Evolutionary conservation across 2,797 vertebrate species (phyloP).

Genomic region (Oryzias sinensis): DNA sequence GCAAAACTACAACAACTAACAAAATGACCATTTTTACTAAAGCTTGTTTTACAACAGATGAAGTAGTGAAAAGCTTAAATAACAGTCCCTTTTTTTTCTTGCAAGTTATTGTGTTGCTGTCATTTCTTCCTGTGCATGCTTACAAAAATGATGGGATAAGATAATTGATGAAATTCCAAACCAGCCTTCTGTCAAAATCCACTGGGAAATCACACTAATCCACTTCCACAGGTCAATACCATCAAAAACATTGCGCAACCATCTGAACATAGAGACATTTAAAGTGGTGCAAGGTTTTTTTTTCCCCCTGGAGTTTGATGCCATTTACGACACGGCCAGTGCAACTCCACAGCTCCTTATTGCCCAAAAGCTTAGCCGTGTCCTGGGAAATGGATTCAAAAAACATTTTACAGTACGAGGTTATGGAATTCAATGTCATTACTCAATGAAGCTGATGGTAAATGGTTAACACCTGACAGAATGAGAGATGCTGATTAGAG

Average conservation of each 20-base stretch:
- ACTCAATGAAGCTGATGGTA: constrained; percentile 17
- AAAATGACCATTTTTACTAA: background rate
- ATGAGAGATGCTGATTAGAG: constrained; percentile 67
- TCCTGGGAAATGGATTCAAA: constrained; percentile 11
- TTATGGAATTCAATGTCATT: constrained; percentile 5
- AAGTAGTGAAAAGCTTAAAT: background rate
- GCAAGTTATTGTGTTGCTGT: background rate
- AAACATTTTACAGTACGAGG: constrained; percentile 10
- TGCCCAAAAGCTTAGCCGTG: constrained; percentile 12
- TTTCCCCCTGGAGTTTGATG: background rate
- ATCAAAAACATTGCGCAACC: constrained; percentile 26
- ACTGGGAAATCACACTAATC: constrained; percentile 23
- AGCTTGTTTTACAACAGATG: constrained; percentile 5
- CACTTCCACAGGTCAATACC: constrained; percentile 27
- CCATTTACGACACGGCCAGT: constrained; percentile 17
- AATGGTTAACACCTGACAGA: constrained; percentile 36
- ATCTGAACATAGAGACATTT: constrained; percentile 17
- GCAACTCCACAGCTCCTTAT: constrained; percentile 2
- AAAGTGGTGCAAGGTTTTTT: constrained; percentile 18
- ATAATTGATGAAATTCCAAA: constrained; percentile 13
- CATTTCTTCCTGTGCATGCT: constrained; percentile 20
- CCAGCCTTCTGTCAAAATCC: constrained; percentile 6
- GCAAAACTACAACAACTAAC: constrained; percentile 47
- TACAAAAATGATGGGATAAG: constrained; percentile 2
- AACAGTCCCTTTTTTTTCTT: background rate